Evolutionary conservation across 2,888 invertebrate species (phyloP).

Genomic region (Hyalella azteca): DNA sequence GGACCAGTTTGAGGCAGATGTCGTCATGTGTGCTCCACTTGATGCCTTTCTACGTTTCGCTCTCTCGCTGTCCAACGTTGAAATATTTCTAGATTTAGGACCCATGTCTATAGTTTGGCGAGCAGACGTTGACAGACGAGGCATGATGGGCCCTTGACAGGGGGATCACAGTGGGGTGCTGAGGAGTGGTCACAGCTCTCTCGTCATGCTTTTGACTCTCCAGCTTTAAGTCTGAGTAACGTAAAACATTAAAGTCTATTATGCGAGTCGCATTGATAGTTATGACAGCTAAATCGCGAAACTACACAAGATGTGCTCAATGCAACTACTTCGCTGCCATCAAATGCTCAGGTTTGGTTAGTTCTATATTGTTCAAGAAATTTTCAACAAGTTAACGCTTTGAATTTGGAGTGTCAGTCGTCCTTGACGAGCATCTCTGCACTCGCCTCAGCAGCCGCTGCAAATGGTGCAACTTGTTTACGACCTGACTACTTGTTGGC

Average conservation of each 20-base stretch:
- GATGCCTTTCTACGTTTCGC: background rate
- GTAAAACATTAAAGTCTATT: too few relatives aligned
- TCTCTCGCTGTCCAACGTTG: background rate
- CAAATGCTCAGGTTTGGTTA: too few relatives aligned
- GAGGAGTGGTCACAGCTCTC: slow-evolving; percentile 16
- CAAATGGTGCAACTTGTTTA: slow-evolving; percentile 14
- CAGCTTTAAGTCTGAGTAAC: too few relatives aligned
- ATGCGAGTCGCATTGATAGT: too few relatives aligned
- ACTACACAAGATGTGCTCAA: too few relatives aligned
- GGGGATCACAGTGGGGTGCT: slow-evolving; percentile 36
- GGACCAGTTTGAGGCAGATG: slow-evolving; percentile 30
- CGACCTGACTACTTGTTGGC: background rate
- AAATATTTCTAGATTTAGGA: background rate
- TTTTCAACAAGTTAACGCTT: too few relatives aligned
- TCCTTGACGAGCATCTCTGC: slow-evolving; percentile 11
- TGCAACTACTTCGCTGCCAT: too few relatives aligned
- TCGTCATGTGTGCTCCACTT: background rate
- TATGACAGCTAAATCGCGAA: too few relatives aligned
- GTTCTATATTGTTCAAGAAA: too few relatives aligned
- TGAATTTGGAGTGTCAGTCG: slow-evolving; percentile 24
- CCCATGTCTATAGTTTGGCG: background rate
- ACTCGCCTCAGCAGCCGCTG: slow-evolving; percentile 17
- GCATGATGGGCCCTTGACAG: background rate
- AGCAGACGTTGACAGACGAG: background rate
- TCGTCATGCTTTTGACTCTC: slow-evolving; percentile 3